Evolutionary conservation across 2,797 vertebrate species (phyloP), one percentile per base, ranked within the genome.

Genomic region (Anisognathus igniventris): DNA sequence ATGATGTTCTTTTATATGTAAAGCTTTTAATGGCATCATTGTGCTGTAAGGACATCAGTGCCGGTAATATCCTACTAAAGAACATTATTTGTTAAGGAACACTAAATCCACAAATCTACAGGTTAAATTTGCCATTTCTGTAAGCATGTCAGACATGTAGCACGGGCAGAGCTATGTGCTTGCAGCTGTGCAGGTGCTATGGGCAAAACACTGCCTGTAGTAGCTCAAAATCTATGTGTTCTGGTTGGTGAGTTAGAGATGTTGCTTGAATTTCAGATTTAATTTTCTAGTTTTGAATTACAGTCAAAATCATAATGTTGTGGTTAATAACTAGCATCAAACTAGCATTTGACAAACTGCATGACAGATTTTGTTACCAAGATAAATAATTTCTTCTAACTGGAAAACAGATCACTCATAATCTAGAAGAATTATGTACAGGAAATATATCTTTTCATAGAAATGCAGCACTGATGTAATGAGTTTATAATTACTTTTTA

Each of bases 341-440:
- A 66, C 47, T 28, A 60, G 31, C 53, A 22, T 65, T 76, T 79
- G 92, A 92, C 70, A 93, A 89, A 67, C 58, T 42, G 60, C 10
- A 40, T 90, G 40, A 73, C 91, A 67, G 30, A 73, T 82, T 93
- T 88, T 53, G 39, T 79, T 91, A 80, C 67, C 3, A 39, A 91
- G 83, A 86, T 84, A 95, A 73, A 37, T 90, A 70, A 82, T 94
- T 95, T 65, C 74, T 87, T 96, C 53, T 53, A 44, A 30, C 22
- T 91, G 48, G 40, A 95, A 97, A 95, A 86, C 45, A 77, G 67
- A 89, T 88, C 84, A 79, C 28, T 95, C 67, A 71, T 77, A 66
- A 90, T 91, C 79, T 95, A 39, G 51, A 96, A 87, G 33, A 61
- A 78, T 19, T 89, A 31, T 80, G 57, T 76, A 67, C 5, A 10